Conservation (phyloP, 2,113 vertebrate species). For the Terrapene triunguis region DNA sequence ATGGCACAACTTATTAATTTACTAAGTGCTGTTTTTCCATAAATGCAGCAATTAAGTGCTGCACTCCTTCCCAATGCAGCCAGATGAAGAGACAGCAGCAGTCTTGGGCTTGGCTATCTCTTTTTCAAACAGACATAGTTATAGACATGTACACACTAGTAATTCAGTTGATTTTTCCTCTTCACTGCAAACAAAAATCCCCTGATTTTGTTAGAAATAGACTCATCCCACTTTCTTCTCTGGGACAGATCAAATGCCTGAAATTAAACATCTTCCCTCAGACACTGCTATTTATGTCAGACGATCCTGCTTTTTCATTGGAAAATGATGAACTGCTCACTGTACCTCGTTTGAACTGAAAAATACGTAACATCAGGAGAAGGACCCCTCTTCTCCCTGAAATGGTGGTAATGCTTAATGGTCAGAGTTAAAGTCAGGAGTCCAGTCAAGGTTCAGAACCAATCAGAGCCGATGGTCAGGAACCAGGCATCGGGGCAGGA, state of each 20-base stretch:
- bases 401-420: neutral
- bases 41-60: neutral
- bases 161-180: neutral
- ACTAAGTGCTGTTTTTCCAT: neutral
- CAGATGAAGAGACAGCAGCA: neutral
- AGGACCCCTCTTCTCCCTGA: neutral
- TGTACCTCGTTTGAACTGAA: neutral
- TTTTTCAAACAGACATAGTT: neutral
- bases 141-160: neutral
- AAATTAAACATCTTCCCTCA: neutral
- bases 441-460: too few relatives aligned
- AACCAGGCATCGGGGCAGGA: too few relatives aligned
- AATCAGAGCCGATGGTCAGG: too few relatives aligned
- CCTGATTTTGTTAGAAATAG: neutral
- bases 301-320: neutral
- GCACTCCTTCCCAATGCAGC: neutral
- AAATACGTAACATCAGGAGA: neutral
- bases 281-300: neutral
- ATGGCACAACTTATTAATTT: neutral
- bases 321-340: neutral
- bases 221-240: neutral
- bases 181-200: neutral
- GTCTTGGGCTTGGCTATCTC: neutral
- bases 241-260: neutral
- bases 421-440: too few relatives aligned